Conservation (phyloP, 2,113 vertebrate genomes). For the Seriola quinqueradiata region DNA sequence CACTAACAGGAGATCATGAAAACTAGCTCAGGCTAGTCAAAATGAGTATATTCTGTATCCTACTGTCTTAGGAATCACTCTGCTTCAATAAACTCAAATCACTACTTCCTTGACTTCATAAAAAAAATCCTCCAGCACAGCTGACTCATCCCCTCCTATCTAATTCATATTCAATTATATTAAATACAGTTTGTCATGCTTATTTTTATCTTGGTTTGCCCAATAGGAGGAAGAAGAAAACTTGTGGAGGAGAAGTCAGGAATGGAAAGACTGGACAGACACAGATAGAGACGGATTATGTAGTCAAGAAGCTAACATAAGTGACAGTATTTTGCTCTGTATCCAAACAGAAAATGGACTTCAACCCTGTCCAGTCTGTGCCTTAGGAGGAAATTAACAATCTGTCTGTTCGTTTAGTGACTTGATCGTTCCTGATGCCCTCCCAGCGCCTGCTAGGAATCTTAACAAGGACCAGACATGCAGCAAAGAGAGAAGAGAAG, state of each 20-base stretch:
- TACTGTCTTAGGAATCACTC: background rate
- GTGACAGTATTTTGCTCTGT: slow-evolving; percentile 41
- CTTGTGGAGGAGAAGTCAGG: slow-evolving; percentile 2
- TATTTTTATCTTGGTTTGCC: slow-evolving; percentile 60
- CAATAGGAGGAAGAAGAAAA: slow-evolving; percentile 11
- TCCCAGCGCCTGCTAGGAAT: slow-evolving; percentile 60
- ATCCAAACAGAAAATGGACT: slow-evolving; percentile 58
- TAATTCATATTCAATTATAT: slow-evolving; percentile 62
- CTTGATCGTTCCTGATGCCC: slow-evolving; percentile 49
- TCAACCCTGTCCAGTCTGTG: slow-evolving; percentile 43
- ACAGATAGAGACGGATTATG: slow-evolving; percentile 33
- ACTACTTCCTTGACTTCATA: slow-evolving; percentile 32
- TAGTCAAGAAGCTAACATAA: no score
- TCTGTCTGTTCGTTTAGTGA: slow-evolving; percentile 68
- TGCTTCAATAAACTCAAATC: slow-evolving; percentile 35
- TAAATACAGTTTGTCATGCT: slow-evolving; percentile 57
- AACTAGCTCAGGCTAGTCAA: background rate
- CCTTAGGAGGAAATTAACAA: slow-evolving; percentile 69
- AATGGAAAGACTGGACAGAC: slow-evolving; percentile 9
- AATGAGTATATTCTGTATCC: background rate
- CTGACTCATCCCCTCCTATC: slow-evolving; percentile 56
- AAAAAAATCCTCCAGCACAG: slow-evolving; percentile 21
- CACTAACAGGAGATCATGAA: background rate
- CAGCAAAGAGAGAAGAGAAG: background rate
- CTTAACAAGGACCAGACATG: slow-evolving; percentile 57